These are phyloP conservation scores for Crossocerus cetratus DNA, from an alignment of 2,888 invertebrate genomes.

Conservation along the genomic window DNA sequence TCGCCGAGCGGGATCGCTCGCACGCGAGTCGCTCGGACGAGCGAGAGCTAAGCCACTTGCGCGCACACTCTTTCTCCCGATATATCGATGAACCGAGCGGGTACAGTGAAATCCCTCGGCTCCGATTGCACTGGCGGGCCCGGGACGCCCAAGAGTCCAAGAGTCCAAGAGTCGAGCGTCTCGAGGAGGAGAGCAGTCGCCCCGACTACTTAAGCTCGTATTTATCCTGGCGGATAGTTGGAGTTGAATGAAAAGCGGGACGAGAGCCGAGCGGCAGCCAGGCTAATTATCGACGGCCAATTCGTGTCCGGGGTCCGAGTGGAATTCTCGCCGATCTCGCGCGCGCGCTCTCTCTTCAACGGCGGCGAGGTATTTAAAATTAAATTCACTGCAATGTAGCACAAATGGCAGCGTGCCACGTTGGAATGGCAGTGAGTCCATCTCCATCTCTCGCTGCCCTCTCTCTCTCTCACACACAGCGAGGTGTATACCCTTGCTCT, in stretches of 20 bases:
- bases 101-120: too few relatives aligned
- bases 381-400: constrained; percentile 73
- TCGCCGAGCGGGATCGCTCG: too few relatives aligned
- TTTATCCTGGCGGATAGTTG: too few relatives aligned
- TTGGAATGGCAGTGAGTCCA: constrained; percentile 10
- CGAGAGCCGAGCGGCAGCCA: background rate
- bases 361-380: constrained; percentile 71
- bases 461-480: background rate
- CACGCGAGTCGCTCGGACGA: too few relatives aligned
- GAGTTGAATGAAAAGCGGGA: background rate
- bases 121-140: too few relatives aligned
- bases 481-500: background rate
- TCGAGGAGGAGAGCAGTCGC: too few relatives aligned
- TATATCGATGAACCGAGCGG: too few relatives aligned
- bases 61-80: too few relatives aligned
- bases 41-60: too few relatives aligned
- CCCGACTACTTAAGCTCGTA: too few relatives aligned
- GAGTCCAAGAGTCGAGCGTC: too few relatives aligned
- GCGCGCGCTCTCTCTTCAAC: constrained; percentile 26
- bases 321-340: constrained; percentile 39
- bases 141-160: too few relatives aligned
- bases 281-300: constrained; percentile 2
- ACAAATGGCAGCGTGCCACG: constrained; percentile 73
- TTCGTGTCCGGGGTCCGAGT: constrained; percentile 13
- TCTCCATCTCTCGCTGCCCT: constrained; percentile 13